Base-by-base conservation (phyloP, 1,140 invertebrate genomes). In the Penaeus vannamei region DNA sequence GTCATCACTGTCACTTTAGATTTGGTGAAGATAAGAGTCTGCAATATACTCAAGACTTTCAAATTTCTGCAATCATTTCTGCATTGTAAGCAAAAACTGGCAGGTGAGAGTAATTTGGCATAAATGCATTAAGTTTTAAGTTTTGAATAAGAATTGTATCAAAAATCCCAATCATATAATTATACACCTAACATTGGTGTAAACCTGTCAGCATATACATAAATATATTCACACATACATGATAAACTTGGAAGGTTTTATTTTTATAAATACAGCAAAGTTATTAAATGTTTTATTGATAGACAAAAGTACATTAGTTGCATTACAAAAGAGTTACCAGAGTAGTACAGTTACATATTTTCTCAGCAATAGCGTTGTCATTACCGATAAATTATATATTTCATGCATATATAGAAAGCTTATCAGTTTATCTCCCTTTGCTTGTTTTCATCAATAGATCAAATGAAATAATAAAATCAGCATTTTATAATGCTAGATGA, bases 241-340 rank as follows among this genome's bases (percentile, higher is more conserved):
- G 42, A 77, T 77, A 77, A 22, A 14, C n/a, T 23, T 60, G 2
- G 2, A 82, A 26, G 36, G 53, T 7, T 83, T 22, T 10, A 10
- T 19, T 10, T 29, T 69, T 79, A 42, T 79, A 62, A 72, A 36
- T 59, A 61, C 53, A 77, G n/a, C 64, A 89, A 14, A 53, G 87
- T 89, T 89, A 89, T 91, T 88, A 88, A 88, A 90, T 91, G 76
- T 90, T 90, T 90, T 91, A 91, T 83, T 91, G 90, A 91, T 91
- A 91, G 90, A 91, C 90, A 91, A 91, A 85, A 91, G 87, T 91
- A 91, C 86, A 91, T 91, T 91, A 91, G 90, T 91, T 86, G 86
- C 84, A 91, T 86, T 91, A 91, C 90, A 91, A 91, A 91, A 91
- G 90, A 91, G 90, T 91, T 91, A 91, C 85, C 85, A 86, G 87